phyloP scores from a whole-genome alignment of 2,797 vertebrate species.

The Nannoperca australis region DNA sequence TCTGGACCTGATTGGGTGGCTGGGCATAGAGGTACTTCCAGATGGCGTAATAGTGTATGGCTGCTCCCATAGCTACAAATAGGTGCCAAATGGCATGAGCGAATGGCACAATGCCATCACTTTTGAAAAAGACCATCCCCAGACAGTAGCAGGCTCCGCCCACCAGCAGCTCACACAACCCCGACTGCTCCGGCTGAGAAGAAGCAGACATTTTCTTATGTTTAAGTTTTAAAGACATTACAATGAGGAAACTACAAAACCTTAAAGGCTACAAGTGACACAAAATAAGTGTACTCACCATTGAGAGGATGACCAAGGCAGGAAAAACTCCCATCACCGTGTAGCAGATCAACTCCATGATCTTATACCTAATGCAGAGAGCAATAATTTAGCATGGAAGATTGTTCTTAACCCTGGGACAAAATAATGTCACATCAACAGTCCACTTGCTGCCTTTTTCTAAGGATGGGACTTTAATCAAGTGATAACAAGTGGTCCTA shows the following conservation, averaged over 20 bases:
- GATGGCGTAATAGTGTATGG: constrained; percentile 96
- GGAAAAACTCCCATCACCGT: constrained; percentile 94
- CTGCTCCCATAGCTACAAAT: constrained; percentile 93
- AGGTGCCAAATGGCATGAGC: constrained; percentile 98
- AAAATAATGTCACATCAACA: not conserved
- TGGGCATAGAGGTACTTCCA: constrained; percentile 94
- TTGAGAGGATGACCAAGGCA: constrained; percentile 93
- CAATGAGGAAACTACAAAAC: not conserved
- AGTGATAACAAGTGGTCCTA: too few species aligned
- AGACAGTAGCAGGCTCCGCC: constrained; percentile 93
- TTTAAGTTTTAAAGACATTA: not conserved
- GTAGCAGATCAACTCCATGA: constrained; percentile 95
- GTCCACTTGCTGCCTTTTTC: not conserved
- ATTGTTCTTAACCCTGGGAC: not conserved
- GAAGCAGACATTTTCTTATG: constrained; percentile 5
- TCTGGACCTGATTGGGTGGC: constrained; percentile 81
- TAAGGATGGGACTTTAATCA: not conserved
- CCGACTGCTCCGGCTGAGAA: constrained; percentile 90
- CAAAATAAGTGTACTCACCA: constrained; percentile 86
- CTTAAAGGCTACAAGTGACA: not conserved
- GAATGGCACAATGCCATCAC: constrained; percentile 94
- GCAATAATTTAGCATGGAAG: not conserved
- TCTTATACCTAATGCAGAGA: constrained; percentile 90
- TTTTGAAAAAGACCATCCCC: constrained; percentile 97
- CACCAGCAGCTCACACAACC: constrained; percentile 90